These are phyloP conservation scores for Phragmatobia fuliginosa DNA, from an alignment of 2,888 invertebrate genomes.

Conservation along the genomic window DNA sequence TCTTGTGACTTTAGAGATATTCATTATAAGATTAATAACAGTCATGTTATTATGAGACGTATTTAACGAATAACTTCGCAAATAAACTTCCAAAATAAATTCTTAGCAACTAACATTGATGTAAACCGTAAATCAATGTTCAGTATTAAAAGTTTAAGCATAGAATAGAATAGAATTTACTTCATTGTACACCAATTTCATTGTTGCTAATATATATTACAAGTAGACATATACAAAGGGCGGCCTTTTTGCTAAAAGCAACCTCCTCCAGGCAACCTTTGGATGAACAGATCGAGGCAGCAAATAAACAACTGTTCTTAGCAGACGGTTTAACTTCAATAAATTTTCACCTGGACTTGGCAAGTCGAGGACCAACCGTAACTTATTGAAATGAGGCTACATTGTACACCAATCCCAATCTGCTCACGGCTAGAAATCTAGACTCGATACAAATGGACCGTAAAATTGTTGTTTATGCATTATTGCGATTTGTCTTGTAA, in stretches of 20 bases:
- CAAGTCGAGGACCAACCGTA: constrained; percentile 46
- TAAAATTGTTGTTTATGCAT: constrained; percentile 54
- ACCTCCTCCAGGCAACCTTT: too few species aligned
- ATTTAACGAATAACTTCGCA: not conserved
- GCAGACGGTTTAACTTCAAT: constrained; percentile 45
- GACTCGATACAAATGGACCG: constrained; percentile 44
- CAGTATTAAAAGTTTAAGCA: constrained; percentile 22
- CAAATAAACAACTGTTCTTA: constrained; percentile 42
- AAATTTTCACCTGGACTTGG: constrained; percentile 51
- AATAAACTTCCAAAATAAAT: not conserved
- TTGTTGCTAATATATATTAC: too few species aligned
- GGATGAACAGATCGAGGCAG: too few species aligned
- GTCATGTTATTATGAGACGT: not conserved
- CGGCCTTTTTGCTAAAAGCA: too few species aligned
- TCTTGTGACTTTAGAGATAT: not conserved
- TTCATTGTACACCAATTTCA: too few species aligned
- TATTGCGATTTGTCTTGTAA: constrained; percentile 33
- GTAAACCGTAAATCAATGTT: constrained; percentile 18
- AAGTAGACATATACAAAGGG: too few species aligned
- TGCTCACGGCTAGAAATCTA: constrained; percentile 63
- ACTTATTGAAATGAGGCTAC: constrained; percentile 55
- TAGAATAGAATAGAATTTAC: too few species aligned
- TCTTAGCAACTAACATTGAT: not conserved
- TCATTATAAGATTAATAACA: too few species aligned
- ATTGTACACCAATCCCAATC: constrained; percentile 60